A percentile compares a stretch with the other conserved stretches of the same genome.
These are phyloP conservation scores for Axea sp. DNA, from an alignment of 2,888 invertebrate genomes.

Conservation along the genomic window DNA sequence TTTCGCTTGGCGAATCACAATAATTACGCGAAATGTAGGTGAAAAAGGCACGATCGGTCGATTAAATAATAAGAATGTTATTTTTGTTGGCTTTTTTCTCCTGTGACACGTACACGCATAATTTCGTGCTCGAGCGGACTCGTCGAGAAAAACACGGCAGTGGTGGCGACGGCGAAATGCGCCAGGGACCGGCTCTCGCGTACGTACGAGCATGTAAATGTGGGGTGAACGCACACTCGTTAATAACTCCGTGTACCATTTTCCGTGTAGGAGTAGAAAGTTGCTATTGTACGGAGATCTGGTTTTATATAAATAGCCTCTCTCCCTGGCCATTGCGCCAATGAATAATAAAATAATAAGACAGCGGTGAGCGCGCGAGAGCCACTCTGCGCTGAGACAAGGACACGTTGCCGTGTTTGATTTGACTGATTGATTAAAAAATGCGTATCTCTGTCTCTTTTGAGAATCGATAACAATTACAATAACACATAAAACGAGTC, in stretches of 20 bases:
- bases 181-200: constrained; percentile 24
- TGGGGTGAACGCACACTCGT: constrained; percentile 56
- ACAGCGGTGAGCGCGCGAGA: constrained; percentile 7
- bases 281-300: constrained; percentile 77
- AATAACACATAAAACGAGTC: no score
- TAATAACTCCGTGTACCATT: constrained; percentile 63
- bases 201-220: constrained; percentile 47
- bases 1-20: no score
- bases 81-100: constrained; percentile 17
- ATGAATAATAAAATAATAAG: constrained; percentile 65
- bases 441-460: no score
- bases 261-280: constrained; percentile 77
- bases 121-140: constrained; percentile 43
- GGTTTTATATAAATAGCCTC: constrained; percentile 77
- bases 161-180: constrained; percentile 11
- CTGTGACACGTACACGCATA: constrained; percentile 42
- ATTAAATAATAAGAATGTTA: constrained; percentile 45
- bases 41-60: constrained; percentile 28
- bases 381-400: constrained; percentile 6
- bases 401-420: not conserved
- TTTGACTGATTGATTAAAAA: no score
- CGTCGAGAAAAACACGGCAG: constrained; percentile 42
- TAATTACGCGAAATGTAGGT: constrained; percentile 12
- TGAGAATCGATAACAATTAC: no score
- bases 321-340: constrained; percentile 58